Base-by-base conservation (phyloP, 2,888 invertebrate species). In the Baccha elongata region DNA sequence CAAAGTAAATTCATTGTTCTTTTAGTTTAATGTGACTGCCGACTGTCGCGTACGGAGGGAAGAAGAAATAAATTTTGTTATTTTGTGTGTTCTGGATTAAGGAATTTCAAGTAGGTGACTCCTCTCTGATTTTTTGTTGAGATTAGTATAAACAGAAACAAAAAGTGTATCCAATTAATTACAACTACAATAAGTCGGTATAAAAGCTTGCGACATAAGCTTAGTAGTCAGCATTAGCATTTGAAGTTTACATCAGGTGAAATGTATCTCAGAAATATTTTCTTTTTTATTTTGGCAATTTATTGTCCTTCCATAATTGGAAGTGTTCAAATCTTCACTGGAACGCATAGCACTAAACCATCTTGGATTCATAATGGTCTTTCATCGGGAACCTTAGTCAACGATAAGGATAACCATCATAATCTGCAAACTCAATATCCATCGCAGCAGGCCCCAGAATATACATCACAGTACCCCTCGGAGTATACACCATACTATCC, bases 61-160 rank as follows among this genome's bases (percentile, higher is more conserved):
- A 42, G 48, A 21, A 8, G 1, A 62, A 13, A 50, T 50, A 71
- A 37, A 42, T 32, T 35, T 21, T 13, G 26, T 35, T 29, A 23
- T 26, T 60, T 32, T 23, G 53, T 35, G 35, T 42, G 44, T 67
- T 67, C 67, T 75, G 68, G 73, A 62, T 55, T 53, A 68, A 60
- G 60, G 55, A 58, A 65, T 23, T 21, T 32, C 29, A 68, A 60
- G 23, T 23, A 60, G 50, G 35, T 68, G 62, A 48, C 42, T 53
- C 19, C 26, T 58, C 26, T 46, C 10, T 26, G 48, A 50, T 71
- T 46, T 55, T 23, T 8, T 21, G 1, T 8, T 17, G 23, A 37
- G 58, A 78, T 72, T 44, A 72, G 37, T 60, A n/a, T n/a, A n/a
- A n/a, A n/a, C 37, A 60, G 53, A 40, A 64, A 37, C 44, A 29